Conservation (phyloP, 2,113 vertebrate genomes). For the Callaeas wilsoni region DNA sequence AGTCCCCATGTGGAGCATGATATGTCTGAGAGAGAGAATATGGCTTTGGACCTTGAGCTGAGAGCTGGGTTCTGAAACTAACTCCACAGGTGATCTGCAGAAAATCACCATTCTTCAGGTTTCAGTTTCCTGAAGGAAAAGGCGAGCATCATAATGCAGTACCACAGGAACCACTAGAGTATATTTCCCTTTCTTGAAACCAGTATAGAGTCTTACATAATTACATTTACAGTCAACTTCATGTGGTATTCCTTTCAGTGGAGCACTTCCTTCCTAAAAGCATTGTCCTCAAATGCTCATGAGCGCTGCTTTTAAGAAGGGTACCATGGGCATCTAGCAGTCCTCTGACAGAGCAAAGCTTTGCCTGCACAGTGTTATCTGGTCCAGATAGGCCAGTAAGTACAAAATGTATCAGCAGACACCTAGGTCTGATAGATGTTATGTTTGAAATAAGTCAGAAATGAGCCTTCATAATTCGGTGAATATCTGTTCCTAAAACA, state of each 20-base stretch:
- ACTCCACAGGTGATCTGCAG: neutral
- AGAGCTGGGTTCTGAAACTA: neutral
- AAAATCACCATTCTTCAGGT: neutral
- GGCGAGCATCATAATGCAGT: neutral
- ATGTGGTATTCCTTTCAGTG: neutral
- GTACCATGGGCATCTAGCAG: neutral
- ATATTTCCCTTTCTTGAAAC: neutral
- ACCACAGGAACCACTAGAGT: neutral
- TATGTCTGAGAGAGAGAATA: neutral
- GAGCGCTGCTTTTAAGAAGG: neutral
- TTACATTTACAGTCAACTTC: neutral
- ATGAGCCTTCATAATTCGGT: neutral
- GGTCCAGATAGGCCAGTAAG: neutral
- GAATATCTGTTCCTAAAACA: neutral
- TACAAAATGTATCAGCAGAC: neutral
- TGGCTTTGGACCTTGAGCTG: neutral
- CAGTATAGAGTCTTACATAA: neutral
- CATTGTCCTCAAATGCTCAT: neutral
- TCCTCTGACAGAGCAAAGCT: neutral
- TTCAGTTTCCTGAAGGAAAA: neutral
- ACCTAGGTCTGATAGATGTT: neutral
- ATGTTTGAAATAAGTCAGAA: neutral
- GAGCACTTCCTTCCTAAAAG: neutral
- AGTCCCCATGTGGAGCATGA: neutral
- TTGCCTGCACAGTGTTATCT: neutral